A percentile compares a stretch with the other conserved stretches of the same genome.
phyloP scores from a whole-genome alignment of 2,113 vertebrate species.

The Gallinago paraguaiae region DNA sequence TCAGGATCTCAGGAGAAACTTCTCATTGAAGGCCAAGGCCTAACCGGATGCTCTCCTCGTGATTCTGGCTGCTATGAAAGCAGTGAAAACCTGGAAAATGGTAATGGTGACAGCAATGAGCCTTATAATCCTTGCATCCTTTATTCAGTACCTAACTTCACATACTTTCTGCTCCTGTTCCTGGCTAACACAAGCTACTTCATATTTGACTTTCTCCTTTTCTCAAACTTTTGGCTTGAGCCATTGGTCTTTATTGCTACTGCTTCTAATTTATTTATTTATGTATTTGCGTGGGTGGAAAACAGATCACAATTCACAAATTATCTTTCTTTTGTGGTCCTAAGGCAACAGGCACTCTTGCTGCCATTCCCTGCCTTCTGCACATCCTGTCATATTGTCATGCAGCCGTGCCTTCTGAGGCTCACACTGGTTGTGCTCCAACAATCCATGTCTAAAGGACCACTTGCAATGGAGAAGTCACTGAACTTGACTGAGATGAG shows the following conservation, averaged over 20 bases:
- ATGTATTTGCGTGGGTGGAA: background rate
- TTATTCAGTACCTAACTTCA: background rate
- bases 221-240: background rate
- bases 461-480: background rate
- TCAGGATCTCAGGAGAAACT: constrained; percentile 96
- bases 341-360: background rate
- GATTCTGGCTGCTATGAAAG: constrained; percentile 99
- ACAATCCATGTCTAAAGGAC: background rate
- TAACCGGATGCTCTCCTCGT: constrained; percentile 88
- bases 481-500: background rate
- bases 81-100: constrained; percentile 96
- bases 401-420: rapidly evolving
- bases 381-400: background rate
- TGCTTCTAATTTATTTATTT: background rate
- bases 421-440: background rate
- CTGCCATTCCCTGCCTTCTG: background rate
- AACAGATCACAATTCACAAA: background rate
- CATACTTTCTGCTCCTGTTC: constrained; percentile 29
- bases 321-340: background rate
- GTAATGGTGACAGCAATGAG: constrained; percentile 76
- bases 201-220: constrained; percentile 18
- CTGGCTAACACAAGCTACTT: constrained; percentile 35
- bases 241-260: background rate
- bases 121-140: background rate
- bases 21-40: constrained; percentile 83